Base-by-base conservation (phyloP, 2,888 invertebrate species). In the Oxyteleia sp. region DNA sequence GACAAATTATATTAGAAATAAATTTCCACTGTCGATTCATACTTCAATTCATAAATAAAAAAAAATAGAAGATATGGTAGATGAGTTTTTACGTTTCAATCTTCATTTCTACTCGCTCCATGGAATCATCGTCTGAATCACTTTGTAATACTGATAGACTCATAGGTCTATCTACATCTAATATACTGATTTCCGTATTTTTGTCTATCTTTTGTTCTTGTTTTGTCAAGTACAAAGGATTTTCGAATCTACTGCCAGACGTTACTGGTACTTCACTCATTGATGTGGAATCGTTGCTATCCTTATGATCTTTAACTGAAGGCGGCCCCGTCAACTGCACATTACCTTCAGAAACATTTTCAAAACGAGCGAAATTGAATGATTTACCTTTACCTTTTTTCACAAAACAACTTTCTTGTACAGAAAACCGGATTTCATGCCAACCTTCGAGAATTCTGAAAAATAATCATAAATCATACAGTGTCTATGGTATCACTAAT, bases 351-450 rank as follows among this genome's bases (percentile, higher is more conserved):
- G 88, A 49, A 2, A 90, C 55, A 53, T 93, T 93, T 68, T 93
- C 92, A 57, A 93, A 93, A 20, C 93, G 91, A 2, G 93, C 93
- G 53, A 93, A 93, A n/a, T 89, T 84, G 63, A 91, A 91, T 0
- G 89, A 87, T 47, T 87, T 87, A 0, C 66, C 35, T 3, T 89
- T 86, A 1, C 64, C 7, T 1, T 84, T 84, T 13, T 86, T 87
- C 20, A 53, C 23, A 4, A 64, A 78, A 18, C 85, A 41, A 16
- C 72, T 82, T 1, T 88, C 85, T 3, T 87, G 82, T 7, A 89
- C 41, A 13, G 89, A 87, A 4, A 86, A 72, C 66, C 87, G 89
- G 0, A 87, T 82, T 66, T 91, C 89, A 4, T 83, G 51, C 80
- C 86, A 88, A 38, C 86, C 84, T 13, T 84, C 61, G 0, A 86